Base-by-base conservation (phyloP, 37 sponge, comb jelly and placozoan species). In the Trichoplax adhaerens region DNA sequence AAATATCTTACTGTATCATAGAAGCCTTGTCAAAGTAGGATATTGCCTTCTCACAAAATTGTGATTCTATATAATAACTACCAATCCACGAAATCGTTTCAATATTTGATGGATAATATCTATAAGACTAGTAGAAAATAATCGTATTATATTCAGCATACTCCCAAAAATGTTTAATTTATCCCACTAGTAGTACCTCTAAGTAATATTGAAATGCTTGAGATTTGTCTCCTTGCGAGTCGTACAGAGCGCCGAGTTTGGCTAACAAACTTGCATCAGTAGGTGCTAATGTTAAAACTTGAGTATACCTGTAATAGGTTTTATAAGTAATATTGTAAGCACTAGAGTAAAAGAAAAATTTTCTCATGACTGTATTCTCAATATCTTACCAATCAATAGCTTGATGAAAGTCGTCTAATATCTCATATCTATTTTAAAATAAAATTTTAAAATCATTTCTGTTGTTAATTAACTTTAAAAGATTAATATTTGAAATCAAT, bases 61-160 rank as follows among this genome's bases (percentile, higher is more conserved):
- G 91, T 3, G 91, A 85, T 52, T 90, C 97, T 77, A 90, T 87
- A 74, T 91, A 90, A 71, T 87, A 95, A 8, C 91, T 88, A 4
- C 97, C 97, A 60, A 95, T 80, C 97, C 97, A 95, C 0, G 97
- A 84, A 47, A 95, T 87, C 58, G 86, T 84, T 4, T 82, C 86
- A 68, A 95, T 95, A 66, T 87, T 85, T 55, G 88, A 86, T 3
- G 97, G 97, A 56, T 74, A 91, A 81, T 95, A 95, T 50, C 88
- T 71, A 71, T 79, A 85, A n/a, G 97, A 88, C 81, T 89, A 74
- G 58, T 65, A 54, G 3, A 57, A 1, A 68, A 56, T 5, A 77
- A 52, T 52, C 49, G n/a, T 6, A 8, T 8, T 10, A 58, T 8
- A 29, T 53, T 7, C 6, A 66, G 12, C 5, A 66, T 6, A 5